Conservation (phyloP, 2,797 vertebrate species). For the Anas bahamensis region DNA sequence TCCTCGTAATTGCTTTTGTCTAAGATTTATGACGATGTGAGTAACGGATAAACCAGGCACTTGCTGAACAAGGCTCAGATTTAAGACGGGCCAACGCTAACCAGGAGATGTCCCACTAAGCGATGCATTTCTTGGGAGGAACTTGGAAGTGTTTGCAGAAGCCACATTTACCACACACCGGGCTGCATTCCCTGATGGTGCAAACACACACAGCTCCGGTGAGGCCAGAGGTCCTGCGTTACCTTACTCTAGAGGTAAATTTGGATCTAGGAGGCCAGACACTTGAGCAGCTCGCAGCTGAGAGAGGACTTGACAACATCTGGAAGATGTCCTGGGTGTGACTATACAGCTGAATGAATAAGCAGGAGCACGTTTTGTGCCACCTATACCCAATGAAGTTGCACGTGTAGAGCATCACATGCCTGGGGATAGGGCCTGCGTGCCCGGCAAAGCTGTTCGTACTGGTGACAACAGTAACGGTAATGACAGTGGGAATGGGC, state of each 20-base stretch:
- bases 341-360: background rate
- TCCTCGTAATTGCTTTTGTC: conserved; percentile 44
- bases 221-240: background rate
- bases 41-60: conserved; percentile 57
- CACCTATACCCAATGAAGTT: background rate
- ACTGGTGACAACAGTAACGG: background rate
- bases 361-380: background rate
- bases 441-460: background rate
- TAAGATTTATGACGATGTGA: conserved; percentile 56
- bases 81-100: conserved; percentile 50
- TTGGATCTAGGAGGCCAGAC: background rate
- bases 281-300: background rate
- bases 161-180: background rate
- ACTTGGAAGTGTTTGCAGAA: background rate
- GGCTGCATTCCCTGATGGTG: background rate
- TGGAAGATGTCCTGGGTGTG: background rate
- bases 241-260: background rate
- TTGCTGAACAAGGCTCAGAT: conserved; percentile 39
- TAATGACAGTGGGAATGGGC: background rate
- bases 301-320: background rate
- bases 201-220: background rate
- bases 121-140: background rate
- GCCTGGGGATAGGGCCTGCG: background rate
- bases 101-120: background rate
- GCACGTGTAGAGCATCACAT: background rate